These are phyloP conservation scores for Calameuta pallipes DNA, from an alignment of 2,888 invertebrate genomes.

Conservation along the genomic window DNA sequence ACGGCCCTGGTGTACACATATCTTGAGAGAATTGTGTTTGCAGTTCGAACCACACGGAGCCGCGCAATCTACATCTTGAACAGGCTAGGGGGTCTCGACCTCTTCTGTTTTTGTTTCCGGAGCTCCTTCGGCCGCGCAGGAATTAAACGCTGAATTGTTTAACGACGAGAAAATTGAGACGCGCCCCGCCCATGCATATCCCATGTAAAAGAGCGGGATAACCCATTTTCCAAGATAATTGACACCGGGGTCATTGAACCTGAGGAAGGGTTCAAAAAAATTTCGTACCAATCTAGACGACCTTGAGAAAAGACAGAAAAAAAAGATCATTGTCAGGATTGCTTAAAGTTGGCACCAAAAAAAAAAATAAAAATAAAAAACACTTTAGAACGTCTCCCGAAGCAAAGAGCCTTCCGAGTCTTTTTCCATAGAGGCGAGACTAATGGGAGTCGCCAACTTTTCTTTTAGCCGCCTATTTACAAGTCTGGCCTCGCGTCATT, in stretches of 20 bases:
- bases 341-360: too few relatives aligned
- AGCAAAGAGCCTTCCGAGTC: not conserved
- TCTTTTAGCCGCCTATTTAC: not conserved
- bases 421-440: not conserved
- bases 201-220: conserved; percentile 13
- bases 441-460: not conserved
- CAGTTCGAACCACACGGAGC: conserved; percentile 34
- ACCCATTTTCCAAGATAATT: not conserved
- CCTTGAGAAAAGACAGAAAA: not conserved
- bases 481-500: not conserved
- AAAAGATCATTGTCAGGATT: not conserved
- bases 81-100: conserved; percentile 26
- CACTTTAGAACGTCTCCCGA: not conserved
- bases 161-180: conserved; percentile 47
- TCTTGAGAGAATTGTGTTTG: conserved; percentile 42
- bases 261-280: too few relatives aligned
- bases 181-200: conserved; percentile 28
- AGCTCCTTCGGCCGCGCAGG: conserved; percentile 30
- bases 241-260: not conserved
- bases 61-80: conserved; percentile 53
- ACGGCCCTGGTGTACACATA: not conserved
- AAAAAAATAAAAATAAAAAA: not conserved
- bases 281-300: not conserved
- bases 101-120: conserved; percentile 27
- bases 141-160: conserved; percentile 52